Percentiles rank a stretch among this genome's conserved stretches.
Conservation (phyloP, 1,140 invertebrate species). For the Drosophila lacertosa region DNA sequence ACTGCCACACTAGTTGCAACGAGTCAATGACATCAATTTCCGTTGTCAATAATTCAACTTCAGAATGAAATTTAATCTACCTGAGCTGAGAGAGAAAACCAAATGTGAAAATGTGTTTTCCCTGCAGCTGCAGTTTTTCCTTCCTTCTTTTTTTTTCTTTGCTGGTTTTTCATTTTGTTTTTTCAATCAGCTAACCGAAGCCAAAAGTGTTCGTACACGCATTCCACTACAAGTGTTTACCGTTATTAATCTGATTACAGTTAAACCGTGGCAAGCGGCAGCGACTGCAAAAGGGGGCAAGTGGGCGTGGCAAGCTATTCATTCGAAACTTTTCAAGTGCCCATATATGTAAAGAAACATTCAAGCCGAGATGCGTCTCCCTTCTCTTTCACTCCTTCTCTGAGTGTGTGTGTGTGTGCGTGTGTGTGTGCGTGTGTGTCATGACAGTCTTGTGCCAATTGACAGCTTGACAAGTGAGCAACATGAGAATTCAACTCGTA, state of each 20-base stretch:
- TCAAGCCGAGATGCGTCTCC: conserved; percentile 47
- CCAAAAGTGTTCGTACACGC: conserved; percentile 32
- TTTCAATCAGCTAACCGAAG: conserved; percentile 54
- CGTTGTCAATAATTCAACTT: conserved; percentile 76
- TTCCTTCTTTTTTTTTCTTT: no score
- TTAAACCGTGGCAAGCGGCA: conserved; percentile 50
- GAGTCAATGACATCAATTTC: conserved; percentile 76
- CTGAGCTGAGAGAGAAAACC: conserved; percentile 17
- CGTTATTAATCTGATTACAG: conserved; percentile 80
- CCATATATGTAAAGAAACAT: conserved; percentile 77
- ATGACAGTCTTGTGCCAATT: conserved; percentile 75
- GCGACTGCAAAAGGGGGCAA: no score
- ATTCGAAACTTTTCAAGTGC: conserved; percentile 80
- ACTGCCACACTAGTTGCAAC: conserved; percentile 37
- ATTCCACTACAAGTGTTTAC: conserved; percentile 63
- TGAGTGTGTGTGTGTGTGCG: conserved; percentile 12
- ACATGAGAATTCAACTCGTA: conserved; percentile 79
- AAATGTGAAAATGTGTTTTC: no score
- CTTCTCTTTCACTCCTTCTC: background rate
- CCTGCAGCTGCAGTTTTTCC: no score
- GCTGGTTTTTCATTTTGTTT: conserved; percentile 7
- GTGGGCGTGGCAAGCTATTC: conserved; percentile 36
- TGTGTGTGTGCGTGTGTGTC: conserved; percentile 17
- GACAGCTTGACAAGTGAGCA: conserved; percentile 81
- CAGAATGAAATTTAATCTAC: conserved; percentile 69